Evolutionary conservation across 2,888 invertebrate genomes (phyloP), one percentile per base, ranked within the genome.

Genomic region (Mythimna ferrago): DNA sequence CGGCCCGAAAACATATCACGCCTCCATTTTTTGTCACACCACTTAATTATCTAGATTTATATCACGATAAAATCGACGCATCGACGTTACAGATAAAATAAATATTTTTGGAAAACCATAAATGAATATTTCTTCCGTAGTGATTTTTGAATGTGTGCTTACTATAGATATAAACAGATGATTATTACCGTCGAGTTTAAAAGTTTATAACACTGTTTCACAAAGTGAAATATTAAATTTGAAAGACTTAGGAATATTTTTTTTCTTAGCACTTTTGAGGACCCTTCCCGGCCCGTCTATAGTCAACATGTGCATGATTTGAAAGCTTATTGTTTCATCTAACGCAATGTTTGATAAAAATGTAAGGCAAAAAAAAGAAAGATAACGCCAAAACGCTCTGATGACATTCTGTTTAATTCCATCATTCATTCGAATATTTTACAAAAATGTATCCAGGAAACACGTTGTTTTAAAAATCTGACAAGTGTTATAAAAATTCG

Each of bases 21-120:
- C 95, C 94, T 95, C 93, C 90, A 95, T 93, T 96, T 96, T 96
- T 95, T 96, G 95, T 96, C 95, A 93, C 94, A 94, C 93, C 94
- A 93, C 95, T 96, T 95, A 96, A 96, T 96, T 96, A 95, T 95
- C 94, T 92, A 92, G 94, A 94, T 96, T 94, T 95, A 95, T 94
- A 94, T 94, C 93, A 89, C 87, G 95, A 96, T 96, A 95, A 94
- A 93, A 94, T 92, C 94, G 88, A 92, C 87, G 88, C 85, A 76
- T 73, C 85, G 84, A 89, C 88, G 84, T 87, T 87, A 89, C 85
- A 87, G 84, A 89, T 87, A 91, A 90, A 92, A 88, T 89, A 87
- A 83, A 77, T 75, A 80, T 84, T 86, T 88, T 87, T 82, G 80
- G 86, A 82, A 88, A 89, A 88, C 87, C n/a, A 71, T 73, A 71